Base-by-base conservation (phyloP, 2,888 invertebrate species). In the Melitaea athalia region DNA sequence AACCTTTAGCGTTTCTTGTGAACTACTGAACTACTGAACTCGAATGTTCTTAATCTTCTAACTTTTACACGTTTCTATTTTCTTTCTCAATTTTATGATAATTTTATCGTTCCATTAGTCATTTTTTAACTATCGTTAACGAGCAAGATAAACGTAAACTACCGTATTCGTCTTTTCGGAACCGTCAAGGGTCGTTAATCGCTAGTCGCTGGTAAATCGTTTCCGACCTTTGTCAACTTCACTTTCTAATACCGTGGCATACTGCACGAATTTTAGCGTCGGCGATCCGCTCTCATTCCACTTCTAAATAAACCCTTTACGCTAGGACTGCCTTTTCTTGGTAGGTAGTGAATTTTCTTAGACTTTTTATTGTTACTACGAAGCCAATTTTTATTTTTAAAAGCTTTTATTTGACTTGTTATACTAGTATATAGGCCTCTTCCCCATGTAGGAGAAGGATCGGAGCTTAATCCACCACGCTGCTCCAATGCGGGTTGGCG, bases 181-280 rank as follows among this genome's bases (percentile, higher is more conserved):
- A 75, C 75, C 81, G 87, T 88, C 89, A 88, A 85, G 90, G 89
- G 81, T 88, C 88, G 87, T 87, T 89, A 85, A 81, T 78, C 76
- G 74, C 61, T 75, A 77, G 74, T 74, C 76, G 78, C 81, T 84
- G 85, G 86, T 85, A 84, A 88, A 86, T 84, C 82, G 84, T 83
- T 89, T 91, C 91, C 91, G 91, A 91, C 87, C 89, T 91, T 91
- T 92, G 91, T 91, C 85, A 81, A 82, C 82, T 81, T 83, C 84
- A 87, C 91, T 91, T 90, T 91, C 91, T 87, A 87, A 68, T 75
- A 73, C 69, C 75, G 62, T 76, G 63, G 71, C 71, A 71, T 53
- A 73, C 70, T 74, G 73, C 67, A 72, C 59, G 70, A 69, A 71
- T 69, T 81, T 78, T 79, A 77, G 63, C 80, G 78, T 78, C 79